Base-by-base conservation (phyloP, 2,888 invertebrate genomes). In the Deilephila porcellus region DNA sequence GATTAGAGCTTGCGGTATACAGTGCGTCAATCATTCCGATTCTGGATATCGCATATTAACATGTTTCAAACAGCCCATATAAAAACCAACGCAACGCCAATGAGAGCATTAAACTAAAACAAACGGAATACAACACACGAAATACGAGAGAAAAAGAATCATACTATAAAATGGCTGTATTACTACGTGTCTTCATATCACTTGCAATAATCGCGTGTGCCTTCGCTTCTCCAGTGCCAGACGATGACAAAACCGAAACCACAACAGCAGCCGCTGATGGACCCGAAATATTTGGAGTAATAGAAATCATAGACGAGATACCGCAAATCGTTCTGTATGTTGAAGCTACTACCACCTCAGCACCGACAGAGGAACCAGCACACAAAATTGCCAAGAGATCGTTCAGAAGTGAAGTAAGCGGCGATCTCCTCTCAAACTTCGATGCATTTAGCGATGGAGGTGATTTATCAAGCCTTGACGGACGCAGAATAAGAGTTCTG, bases 401-500 rank as follows among this genome's bases (percentile, higher is more conserved):
- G 3, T 77, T 92, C 1, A 85, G 89, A 60, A 91, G 88, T 72
- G 93, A 93, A 73, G 90, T 89, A 0, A 89, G 86, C 78, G 90
- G 89, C 74, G 93, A 93, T 74, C 81, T 94, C 32, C 77, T 94
- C 70, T 88, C 89, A n/a, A 86, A 90, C 71, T 84, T 87, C n/a
- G 93, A 94, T 7, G 89, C 86, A 4, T 81, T 87, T 3, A 81
- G 87, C 20, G 87, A 86, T 64, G 92, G 92, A 60, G 87, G 87
- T 60, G 88, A 88, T 2, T 76, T 90, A 11, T 82, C 88, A 0
- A 87, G 88, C 75, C 74, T 93, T 0, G 91, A 85, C 62, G 91
- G 91, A 7, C 87, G 94, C 74, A 91, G 92, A 82, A 94, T 94
- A 63, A 94, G 92, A 81, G 91, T 93, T 74, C 84, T 94, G 14